Conservation (phyloP, 2,888 invertebrate species). For the Fabriciana adippe region DNA sequence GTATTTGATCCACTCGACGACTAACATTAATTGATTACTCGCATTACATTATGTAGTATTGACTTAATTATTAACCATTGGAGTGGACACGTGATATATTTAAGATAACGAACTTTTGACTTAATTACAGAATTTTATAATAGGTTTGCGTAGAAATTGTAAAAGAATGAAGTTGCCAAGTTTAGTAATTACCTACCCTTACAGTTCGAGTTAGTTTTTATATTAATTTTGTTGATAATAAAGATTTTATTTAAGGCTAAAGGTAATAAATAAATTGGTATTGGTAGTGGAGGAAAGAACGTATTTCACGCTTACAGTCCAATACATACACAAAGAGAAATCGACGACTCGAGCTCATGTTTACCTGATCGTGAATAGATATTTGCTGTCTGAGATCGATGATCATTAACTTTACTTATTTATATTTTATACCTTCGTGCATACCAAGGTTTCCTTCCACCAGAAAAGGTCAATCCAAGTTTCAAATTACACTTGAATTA, state of each 20-base stretch:
- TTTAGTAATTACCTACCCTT: no score
- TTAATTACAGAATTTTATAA: no score
- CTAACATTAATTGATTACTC: slow-evolving; percentile 28
- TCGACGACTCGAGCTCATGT: slow-evolving; percentile 38
- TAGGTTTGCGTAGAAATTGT: no score
- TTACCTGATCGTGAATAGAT: slow-evolving; percentile 37
- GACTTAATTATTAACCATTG: slow-evolving; percentile 9
- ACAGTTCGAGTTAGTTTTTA: no score
- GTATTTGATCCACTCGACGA: slow-evolving; percentile 19
- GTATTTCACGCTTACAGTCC: slow-evolving; percentile 38
- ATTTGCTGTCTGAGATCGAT: slow-evolving; percentile 25
- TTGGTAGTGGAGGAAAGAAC: slow-evolving; percentile 22
- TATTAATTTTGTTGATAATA: no score
- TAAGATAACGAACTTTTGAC: no score
- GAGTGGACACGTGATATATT: neutral
- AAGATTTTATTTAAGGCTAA: no score
- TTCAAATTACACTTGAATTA: slow-evolving; percentile 1
- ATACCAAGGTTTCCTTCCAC: neutral
- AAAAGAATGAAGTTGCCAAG: no score
- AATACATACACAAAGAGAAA: slow-evolving; percentile 36
- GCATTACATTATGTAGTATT: slow-evolving; percentile 2
- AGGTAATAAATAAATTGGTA: slow-evolving; percentile 2
- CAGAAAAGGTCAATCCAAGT: neutral
- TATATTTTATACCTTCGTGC: neutral
- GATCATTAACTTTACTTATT: slow-evolving; percentile 14